These are phyloP conservation scores for Crenichthys baileyi DNA, from an alignment of 2,797 vertebrate genomes.

Conservation along the genomic window DNA sequence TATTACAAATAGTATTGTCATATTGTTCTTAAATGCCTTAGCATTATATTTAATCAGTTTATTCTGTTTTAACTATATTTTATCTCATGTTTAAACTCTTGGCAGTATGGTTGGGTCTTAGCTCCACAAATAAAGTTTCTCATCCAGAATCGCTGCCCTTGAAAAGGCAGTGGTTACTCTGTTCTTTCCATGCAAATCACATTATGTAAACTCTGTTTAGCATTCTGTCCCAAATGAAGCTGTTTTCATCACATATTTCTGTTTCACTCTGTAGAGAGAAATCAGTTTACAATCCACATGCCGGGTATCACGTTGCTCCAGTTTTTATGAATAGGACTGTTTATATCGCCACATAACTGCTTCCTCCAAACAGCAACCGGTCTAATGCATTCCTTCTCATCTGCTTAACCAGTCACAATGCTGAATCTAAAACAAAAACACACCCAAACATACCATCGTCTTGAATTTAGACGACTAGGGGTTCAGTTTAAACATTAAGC, in stretches of 20 bases:
- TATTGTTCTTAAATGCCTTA: not conserved
- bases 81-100: not conserved
- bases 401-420: constrained; percentile 39
- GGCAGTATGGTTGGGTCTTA: not conserved
- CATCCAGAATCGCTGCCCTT: constrained; percentile 26
- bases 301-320: constrained; percentile 32
- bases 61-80: not conserved
- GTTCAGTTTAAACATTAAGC: constrained; percentile 19
- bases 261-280: constrained; percentile 52
- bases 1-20: not conserved
- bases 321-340: constrained; percentile 48
- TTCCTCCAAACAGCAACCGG: constrained; percentile 32
- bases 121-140: constrained; percentile 21
- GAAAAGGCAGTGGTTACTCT: constrained; percentile 33
- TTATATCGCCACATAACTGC: constrained; percentile 41
- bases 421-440: constrained; percentile 22
- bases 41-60: not conserved
- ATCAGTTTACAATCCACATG: constrained; percentile 55
- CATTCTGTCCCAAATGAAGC: constrained; percentile 33
- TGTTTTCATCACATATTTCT: constrained; percentile 49
- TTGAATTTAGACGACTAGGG: constrained; percentile 1
- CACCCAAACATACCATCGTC: not conserved
- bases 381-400: constrained; percentile 43
- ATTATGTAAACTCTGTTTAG: constrained; percentile 44
- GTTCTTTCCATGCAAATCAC: constrained; percentile 40